Evolutionary conservation across 1,140 invertebrate genomes (phyloP), one percentile per base, ranked within the genome.

Genomic region (Arion vulgaris): DNA sequence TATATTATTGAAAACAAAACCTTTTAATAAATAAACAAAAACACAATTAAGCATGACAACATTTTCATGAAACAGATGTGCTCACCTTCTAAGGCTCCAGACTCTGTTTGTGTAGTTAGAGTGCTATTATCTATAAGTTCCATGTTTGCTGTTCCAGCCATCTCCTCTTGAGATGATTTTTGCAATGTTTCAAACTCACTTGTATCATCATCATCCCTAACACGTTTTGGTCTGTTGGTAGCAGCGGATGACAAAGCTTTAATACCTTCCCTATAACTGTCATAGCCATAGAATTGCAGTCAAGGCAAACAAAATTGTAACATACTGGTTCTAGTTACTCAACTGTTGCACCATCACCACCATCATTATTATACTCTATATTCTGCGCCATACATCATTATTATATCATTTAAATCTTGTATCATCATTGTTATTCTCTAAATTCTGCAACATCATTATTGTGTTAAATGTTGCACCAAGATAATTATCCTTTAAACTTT

Each of bases 171-270:
- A 17, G 28, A 28, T 15, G 73, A 49, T 11, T 75, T 75, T 28
- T 45, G 73, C 1, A 19, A 23, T 45, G 73, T 34, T 17, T 34
- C 28, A 32, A 26, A 75, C 1, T 75, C 73, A 28, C 39, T 49
- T n/a, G 39, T n/a, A 39, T 75, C 73, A 75, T 74, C 72, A 41
- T 51, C 32, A 34, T 75, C 73, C n/a, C 39, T 7, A 1, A 34
- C 73, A 45, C 73, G 39, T 75, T 75, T 72, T 41, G 71, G 23
- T 39, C 71, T 39, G 71, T 38, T 26, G 7, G 71, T 4, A 13
- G 71, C 23, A 23, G 36, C 26, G 13, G 36, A 26, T n/a, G 32
- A 5, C 19, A 32, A 39, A 28, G 26, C 38, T 45, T 41, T 41
- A 41, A 38, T 41, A 26, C 5, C 11, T 7, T 39, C 71, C 19